phyloP scores from a whole-genome alignment of 2,113 vertebrate genomes.

The Mugil cephalus region DNA sequence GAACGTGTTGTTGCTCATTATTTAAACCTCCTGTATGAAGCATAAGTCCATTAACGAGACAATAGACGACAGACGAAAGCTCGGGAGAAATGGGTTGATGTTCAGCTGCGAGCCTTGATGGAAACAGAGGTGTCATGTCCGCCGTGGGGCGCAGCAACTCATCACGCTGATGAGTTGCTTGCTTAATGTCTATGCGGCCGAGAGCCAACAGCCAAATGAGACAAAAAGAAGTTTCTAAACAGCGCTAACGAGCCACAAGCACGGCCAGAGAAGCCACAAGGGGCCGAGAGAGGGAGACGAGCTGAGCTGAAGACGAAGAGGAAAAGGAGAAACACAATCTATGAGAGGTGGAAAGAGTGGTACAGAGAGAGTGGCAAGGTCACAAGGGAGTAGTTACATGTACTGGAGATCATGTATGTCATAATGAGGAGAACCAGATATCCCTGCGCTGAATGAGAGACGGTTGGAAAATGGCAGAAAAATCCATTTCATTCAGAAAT shows the following conservation, averaged over 20 bases:
- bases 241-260: conserved; percentile 45
- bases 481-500: no score
- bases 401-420: not conserved
- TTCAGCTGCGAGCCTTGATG: conserved; percentile 30
- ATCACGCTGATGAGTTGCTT: no score
- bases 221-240: conserved; percentile 58
- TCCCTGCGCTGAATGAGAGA: not conserved
- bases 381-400: not conserved
- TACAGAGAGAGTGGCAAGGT: not conserved
- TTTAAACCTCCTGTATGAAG: not conserved
- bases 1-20: not conserved
- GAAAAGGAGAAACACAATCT: not conserved
- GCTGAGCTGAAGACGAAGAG: not conserved
- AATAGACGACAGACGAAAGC: not conserved
- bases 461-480: fast-evolving
- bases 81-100: not conserved
- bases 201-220: conserved; percentile 59
- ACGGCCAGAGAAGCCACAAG: conserved; percentile 26
- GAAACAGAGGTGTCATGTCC: conserved; percentile 52
- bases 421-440: not conserved
- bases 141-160: conserved; percentile 47
- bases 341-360: not conserved
- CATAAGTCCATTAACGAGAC: not conserved
- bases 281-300: conserved; percentile 1
- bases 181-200: conserved; percentile 43